Percentiles rank a stretch among this genome's conserved stretches.
phyloP scores from a whole-genome alignment of 2,113 vertebrate genomes.

The Vulpes lagopus region DNA sequence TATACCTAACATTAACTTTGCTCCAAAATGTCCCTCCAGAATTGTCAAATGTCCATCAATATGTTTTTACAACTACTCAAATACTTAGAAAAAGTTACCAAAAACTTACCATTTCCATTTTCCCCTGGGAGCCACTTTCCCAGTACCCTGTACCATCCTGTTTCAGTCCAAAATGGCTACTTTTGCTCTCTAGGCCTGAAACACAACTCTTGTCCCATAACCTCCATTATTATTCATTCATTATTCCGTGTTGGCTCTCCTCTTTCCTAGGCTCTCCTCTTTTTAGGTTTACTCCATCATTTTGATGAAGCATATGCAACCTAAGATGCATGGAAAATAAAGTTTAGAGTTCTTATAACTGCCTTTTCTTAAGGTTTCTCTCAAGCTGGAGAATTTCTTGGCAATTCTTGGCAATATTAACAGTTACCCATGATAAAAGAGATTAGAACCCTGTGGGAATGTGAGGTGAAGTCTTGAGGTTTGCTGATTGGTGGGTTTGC shows the following conservation, averaged over 20 bases:
- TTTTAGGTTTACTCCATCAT: background rate
- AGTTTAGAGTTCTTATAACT: background rate
- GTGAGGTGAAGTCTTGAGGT: background rate
- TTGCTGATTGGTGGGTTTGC: background rate
- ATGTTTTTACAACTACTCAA: background rate
- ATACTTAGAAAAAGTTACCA: slow-evolving; percentile 13
- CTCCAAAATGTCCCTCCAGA: background rate
- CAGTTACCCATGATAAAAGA: background rate
- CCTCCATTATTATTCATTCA: background rate
- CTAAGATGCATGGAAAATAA: background rate
- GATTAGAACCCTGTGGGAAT: background rate
- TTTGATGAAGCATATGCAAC: background rate
- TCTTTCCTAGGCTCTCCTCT: background rate
- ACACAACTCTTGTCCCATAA: background rate
- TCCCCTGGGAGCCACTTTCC: background rate
- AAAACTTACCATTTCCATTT: background rate
- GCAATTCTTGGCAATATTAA: background rate
- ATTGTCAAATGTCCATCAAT: background rate
- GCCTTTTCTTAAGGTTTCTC: background rate
- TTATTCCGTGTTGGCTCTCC: background rate
- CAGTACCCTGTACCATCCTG: background rate
- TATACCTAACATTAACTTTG: background rate
- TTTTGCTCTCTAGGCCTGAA: background rate
- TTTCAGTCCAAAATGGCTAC: background rate
- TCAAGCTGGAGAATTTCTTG: slow-evolving; percentile 36